These are phyloP conservation scores for Rhopilema esculentum DNA, from an alignment of 30 jellyfish, hydroid and myxozoan genomes.

Conservation along the genomic window DNA sequence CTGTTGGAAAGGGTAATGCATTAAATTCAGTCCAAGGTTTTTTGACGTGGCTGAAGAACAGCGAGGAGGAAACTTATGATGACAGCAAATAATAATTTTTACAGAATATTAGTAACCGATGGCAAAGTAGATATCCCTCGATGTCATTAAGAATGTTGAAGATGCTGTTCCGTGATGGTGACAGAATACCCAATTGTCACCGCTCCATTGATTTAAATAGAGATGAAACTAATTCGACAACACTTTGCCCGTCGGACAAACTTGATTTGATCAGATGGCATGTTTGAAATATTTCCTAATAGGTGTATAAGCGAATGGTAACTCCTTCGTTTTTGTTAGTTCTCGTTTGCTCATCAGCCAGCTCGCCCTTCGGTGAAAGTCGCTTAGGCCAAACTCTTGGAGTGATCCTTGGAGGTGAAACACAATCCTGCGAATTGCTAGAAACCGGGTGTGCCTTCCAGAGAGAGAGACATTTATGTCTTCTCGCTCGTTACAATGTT, in stretches of 20 bases:
- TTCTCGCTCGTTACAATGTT: not conserved
- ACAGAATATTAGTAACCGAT: not conserved
- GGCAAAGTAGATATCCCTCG: not conserved
- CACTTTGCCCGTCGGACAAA: not conserved
- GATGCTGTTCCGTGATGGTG: not conserved
- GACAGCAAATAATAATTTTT: conserved; percentile 10
- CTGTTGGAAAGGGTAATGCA: conserved; percentile 85
- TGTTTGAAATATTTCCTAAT: not conserved
- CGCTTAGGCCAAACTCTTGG: not conserved
- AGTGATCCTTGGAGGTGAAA: not conserved
- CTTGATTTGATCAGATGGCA: not conserved
- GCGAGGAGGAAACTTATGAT: conserved; percentile 49
- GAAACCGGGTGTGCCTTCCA: not conserved
- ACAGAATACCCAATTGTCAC: not conserved
- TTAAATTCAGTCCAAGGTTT: conserved; percentile 59
- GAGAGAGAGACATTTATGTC: not conserved
- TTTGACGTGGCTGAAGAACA: conserved; percentile 68
- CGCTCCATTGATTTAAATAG: not conserved
- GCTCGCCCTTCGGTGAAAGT: not conserved
- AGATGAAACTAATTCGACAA: not conserved
- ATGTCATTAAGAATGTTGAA: not conserved
- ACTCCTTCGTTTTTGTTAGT: not conserved
- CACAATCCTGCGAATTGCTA: not conserved
- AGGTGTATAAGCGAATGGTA: not conserved
- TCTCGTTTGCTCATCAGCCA: not conserved